Conservation (phyloP, 1,140 invertebrate species). For the Drosophila cardini region DNA sequence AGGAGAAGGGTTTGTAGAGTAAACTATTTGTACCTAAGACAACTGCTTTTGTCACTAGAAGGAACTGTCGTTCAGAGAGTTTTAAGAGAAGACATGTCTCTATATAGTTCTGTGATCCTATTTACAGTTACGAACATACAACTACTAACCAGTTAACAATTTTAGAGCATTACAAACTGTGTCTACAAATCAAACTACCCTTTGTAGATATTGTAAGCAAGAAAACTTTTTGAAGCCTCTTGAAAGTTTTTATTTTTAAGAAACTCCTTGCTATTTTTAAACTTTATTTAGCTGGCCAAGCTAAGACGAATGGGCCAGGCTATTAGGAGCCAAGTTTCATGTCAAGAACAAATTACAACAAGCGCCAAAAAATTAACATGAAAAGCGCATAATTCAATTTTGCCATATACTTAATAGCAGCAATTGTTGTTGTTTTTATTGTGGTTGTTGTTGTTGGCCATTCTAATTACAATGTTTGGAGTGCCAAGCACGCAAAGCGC, state of each 20-base stretch:
- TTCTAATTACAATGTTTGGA: slow-evolving; percentile 70
- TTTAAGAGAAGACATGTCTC: too few species aligned
- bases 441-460: slow-evolving; percentile 31
- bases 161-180: too few species aligned
- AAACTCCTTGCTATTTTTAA: background rate
- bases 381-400: slow-evolving; percentile 52
- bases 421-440: background rate
- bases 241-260: background rate
- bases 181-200: too few species aligned
- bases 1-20: background rate
- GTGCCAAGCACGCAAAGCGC: slow-evolving; percentile 25
- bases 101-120: too few species aligned
- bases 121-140: too few species aligned
- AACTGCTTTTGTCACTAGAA: too few species aligned
- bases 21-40: too few species aligned
- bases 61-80: too few species aligned
- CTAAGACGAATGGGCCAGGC: background rate
- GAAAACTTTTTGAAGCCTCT: too few species aligned
- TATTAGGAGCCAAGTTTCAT: slow-evolving; percentile 7
- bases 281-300: background rate
- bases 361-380: slow-evolving; percentile 56
- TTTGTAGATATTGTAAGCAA: too few species aligned
- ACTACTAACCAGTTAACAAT: too few species aligned
- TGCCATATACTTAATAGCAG: slow-evolving; percentile 45
- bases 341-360: slow-evolving; percentile 47